Conservation (phyloP, 2,797 vertebrate species). For the Carcharodon carcharias region DNA sequence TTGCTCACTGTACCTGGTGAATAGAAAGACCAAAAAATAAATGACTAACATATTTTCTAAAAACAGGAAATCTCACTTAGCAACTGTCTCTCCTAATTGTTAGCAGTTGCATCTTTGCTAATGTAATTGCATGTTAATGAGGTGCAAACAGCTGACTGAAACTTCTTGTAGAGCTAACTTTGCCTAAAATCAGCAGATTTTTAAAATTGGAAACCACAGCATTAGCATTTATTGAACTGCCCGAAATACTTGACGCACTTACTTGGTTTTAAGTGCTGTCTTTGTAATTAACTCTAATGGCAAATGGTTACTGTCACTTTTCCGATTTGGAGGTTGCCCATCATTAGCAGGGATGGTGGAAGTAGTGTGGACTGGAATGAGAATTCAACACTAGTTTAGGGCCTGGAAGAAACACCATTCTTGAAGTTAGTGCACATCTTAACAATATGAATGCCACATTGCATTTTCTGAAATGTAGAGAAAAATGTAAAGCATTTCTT, state of each 20-base stretch:
- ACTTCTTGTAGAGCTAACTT: not conserved
- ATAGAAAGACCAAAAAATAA: not conserved
- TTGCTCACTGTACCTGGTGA: not conserved
- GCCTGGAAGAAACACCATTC: too few species aligned
- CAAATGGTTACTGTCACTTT: too few species aligned
- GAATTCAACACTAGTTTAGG: too few species aligned
- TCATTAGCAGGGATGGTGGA: too few species aligned
- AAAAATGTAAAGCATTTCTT: too few species aligned
- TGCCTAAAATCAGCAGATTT: not conserved
- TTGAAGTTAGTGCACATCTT: too few species aligned
- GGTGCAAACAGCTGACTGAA: not conserved
- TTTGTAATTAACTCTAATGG: too few species aligned
- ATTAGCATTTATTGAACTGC: not conserved
- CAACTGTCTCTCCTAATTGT: not conserved
- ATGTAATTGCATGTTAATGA: not conserved
- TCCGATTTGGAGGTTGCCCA: too few species aligned
- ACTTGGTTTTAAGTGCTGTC: too few species aligned
- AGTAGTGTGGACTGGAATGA: too few species aligned
- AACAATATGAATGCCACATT: too few species aligned
- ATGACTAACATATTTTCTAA: not conserved
- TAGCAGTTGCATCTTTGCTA: not conserved
- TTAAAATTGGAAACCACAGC: not conserved
- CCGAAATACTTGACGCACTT: not conserved
- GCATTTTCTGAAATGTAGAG: too few species aligned
- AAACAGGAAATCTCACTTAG: slow-evolving; percentile 5